These are phyloP conservation scores for Tigriopus californicus DNA, from an alignment of 2,888 invertebrate species.

Conservation along the genomic window DNA sequence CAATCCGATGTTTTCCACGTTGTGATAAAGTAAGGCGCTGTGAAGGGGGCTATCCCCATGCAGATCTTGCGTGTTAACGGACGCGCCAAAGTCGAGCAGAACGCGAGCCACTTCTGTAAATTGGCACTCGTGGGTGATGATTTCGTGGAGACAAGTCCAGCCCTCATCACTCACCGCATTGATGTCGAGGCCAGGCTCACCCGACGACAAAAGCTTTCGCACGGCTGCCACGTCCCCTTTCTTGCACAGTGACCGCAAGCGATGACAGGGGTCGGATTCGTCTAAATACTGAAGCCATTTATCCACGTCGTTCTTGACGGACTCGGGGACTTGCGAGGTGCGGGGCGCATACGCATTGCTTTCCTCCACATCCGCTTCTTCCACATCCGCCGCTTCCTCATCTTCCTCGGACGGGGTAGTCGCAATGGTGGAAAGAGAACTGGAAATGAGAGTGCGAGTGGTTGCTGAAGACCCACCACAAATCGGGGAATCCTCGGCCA, in stretches of 20 bases:
- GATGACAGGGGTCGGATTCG: neutral
- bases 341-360: too few relatives aligned
- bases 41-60: constrained; percentile 7
- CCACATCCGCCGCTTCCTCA: too few relatives aligned
- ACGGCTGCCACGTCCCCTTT: constrained; percentile 3
- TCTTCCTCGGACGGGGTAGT: too few relatives aligned
- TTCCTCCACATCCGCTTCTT: too few relatives aligned
- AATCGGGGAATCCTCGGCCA: too few relatives aligned
- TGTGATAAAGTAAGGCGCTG: constrained; percentile 7
- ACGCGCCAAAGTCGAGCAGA: neutral
- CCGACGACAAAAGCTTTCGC: neutral
- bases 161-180: neutral
- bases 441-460: too few relatives aligned
- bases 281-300: neutral
- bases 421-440: too few relatives aligned
- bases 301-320: neutral
- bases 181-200: neutral
- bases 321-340: too few relatives aligned
- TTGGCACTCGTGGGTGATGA: constrained; percentile 11
- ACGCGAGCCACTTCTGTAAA: constrained; percentile 2
- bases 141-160: constrained; percentile 12
- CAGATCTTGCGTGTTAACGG: constrained; percentile 4
- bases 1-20: constrained; percentile 2
- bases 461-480: too few relatives aligned
- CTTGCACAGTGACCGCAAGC: constrained; percentile 1